These are phyloP conservation scores for Accipiter cooperii DNA, from an alignment of 2,113 vertebrate genomes.

Conservation along the genomic window DNA sequence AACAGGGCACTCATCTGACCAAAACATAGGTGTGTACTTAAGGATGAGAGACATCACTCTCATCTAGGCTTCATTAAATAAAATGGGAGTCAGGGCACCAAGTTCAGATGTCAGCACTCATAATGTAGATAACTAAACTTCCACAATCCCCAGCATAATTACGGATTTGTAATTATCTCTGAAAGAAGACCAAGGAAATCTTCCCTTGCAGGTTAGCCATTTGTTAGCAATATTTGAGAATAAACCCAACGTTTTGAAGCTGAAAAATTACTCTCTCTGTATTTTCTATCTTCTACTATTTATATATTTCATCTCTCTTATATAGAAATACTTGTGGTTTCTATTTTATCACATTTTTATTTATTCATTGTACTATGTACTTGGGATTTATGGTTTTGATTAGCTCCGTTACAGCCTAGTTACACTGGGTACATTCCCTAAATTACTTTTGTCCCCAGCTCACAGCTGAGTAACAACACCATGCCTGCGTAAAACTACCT, in stretches of 20 bases:
- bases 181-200: background rate
- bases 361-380: fast-evolving
- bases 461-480: background rate
- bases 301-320: background rate
- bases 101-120: background rate
- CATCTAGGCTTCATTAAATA: background rate
- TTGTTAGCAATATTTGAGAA: background rate
- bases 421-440: background rate
- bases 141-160: background rate
- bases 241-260: background rate
- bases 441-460: background rate
- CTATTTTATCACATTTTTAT: background rate
- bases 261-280: background rate
- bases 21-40: background rate
- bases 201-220: background rate
- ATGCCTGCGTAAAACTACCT: background rate
- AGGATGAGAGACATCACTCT: background rate
- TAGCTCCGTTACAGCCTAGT: background rate
- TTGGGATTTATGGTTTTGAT: background rate
- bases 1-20: background rate
- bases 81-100: background rate
- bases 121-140: background rate
- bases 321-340: background rate
- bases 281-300: background rate
- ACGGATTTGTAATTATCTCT: background rate